A percentile compares a stretch with the other conserved stretches of the same genome.
Evolutionary conservation across 2,797 vertebrate genomes (phyloP).

Genomic region (Sebastes matsubarae): DNA sequence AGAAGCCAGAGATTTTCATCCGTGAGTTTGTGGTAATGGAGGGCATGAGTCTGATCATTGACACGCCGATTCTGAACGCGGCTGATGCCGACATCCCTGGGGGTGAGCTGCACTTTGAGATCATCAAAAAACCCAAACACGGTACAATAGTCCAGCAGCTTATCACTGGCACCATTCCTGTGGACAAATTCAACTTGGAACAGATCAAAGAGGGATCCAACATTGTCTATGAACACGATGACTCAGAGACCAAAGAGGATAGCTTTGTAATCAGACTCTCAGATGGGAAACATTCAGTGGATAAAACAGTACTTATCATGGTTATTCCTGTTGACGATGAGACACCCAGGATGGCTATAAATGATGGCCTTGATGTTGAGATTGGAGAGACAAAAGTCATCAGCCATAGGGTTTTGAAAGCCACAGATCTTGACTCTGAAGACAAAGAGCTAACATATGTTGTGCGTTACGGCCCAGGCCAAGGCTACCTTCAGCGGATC

Average conservation of each 20-base stretch:
- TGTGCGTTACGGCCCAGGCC: conserved; percentile 82
- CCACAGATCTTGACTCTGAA: conserved; percentile 89
- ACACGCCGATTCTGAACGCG: conserved; percentile 85
- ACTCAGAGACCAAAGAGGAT: conserved; percentile 90
- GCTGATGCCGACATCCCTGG: conserved; percentile 86
- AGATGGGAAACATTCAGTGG: conserved; percentile 85
- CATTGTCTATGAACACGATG: conserved; percentile 90
- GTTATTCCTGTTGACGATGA: conserved; percentile 91
- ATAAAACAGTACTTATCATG: conserved; percentile 84
- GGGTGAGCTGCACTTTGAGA: conserved; percentile 86
- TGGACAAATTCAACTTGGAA: conserved; percentile 84
- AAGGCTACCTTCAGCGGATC: conserved; percentile 87
- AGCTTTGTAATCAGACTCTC: conserved; percentile 87
- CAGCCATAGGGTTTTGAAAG: conserved; percentile 85
- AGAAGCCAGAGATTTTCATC: conserved; percentile 88
- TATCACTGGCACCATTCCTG: conserved; percentile 77
- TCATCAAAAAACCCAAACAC: conserved; percentile 84
- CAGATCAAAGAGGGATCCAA: conserved; percentile 88
- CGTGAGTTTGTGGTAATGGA: conserved; percentile 90
- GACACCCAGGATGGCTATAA: conserved; percentile 87
- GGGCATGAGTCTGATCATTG: conserved; percentile 90
- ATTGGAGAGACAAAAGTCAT: conserved; percentile 88
- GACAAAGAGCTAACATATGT: conserved; percentile 87
- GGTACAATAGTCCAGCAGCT: conserved; percentile 88
- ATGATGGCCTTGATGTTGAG: conserved; percentile 87